These are phyloP conservation scores for Spizella passerina DNA, from an alignment of 2,797 vertebrate genomes.

Conservation along the genomic window DNA sequence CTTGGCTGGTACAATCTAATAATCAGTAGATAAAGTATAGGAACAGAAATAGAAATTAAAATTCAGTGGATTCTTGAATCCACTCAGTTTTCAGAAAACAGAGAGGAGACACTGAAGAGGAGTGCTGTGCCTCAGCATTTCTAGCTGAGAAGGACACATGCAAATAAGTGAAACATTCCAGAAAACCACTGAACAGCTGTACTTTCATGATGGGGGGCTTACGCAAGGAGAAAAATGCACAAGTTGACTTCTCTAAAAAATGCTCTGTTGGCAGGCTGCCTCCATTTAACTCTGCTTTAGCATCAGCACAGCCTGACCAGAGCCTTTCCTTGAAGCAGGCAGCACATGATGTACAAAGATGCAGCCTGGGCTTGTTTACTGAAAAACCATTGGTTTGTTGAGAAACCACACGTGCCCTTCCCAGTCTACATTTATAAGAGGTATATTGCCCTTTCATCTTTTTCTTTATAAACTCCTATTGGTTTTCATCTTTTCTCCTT, in stretches of 20 bases:
- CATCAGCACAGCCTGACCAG: not conserved
- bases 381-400: not conserved
- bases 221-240: slow-evolving; percentile 1
- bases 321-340: not conserved
- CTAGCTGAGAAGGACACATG: not conserved
- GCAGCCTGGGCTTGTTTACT: not conserved
- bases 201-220: not conserved
- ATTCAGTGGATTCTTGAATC: not conserved
- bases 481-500: not conserved
- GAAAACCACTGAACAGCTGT: slow-evolving; percentile 45
- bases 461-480: not conserved
- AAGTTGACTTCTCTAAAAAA: not conserved
- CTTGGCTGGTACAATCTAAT: not conserved
- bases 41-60: not conserved
- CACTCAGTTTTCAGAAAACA: not conserved
- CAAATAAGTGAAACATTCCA: slow-evolving; percentile 37
- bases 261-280: not conserved
- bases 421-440: not conserved
- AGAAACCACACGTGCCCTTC: not conserved
- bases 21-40: not conserved
- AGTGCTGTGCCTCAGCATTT: not conserved
- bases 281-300: not conserved
- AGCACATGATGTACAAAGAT: not conserved
- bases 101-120: not conserved
- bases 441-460: not conserved